Evolutionary conservation across 2,888 invertebrate genomes (phyloP).

Genomic region (Phyllotreta cruciferae): DNA sequence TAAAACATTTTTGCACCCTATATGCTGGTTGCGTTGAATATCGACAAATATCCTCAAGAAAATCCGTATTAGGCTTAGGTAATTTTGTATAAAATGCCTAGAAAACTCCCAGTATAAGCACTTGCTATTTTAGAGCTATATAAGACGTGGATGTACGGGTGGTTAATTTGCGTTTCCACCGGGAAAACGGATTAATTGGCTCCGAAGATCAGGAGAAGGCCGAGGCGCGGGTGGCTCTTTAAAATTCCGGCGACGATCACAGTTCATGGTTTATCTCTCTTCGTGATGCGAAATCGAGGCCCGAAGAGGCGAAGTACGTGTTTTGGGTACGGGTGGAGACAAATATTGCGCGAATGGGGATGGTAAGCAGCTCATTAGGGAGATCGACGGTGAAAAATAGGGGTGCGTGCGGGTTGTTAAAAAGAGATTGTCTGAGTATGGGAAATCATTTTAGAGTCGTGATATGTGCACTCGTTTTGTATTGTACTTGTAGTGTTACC

Average conservation of each 20-base stretch:
- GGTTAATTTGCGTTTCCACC: too few species aligned
- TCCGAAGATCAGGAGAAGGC: not conserved
- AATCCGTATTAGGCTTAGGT: too few species aligned
- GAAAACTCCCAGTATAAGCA: too few species aligned
- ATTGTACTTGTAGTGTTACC: too few species aligned
- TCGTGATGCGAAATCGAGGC: slow-evolving; percentile 17
- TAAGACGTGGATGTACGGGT: not conserved
- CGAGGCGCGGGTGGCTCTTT: slow-evolving; percentile 2
- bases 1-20: too few species aligned
- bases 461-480: too few species aligned
- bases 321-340: slow-evolving; percentile 8
- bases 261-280: slow-evolving; percentile 36
- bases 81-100: too few species aligned
- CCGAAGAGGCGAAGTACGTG: slow-evolving; percentile 19
- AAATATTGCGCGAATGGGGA: slow-evolving; percentile 22
- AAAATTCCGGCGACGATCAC: slow-evolving; percentile 25
- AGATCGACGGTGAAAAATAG: slow-evolving; percentile 17
- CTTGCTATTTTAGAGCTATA: too few species aligned
- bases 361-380: slow-evolving; percentile 33
- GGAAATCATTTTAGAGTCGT: not conserved
- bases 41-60: too few species aligned
- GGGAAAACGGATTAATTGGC: slow-evolving; percentile 5
- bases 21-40: too few species aligned
- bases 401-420: slow-evolving; percentile 3
- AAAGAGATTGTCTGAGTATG: not conserved